phyloP scores from a whole-genome alignment of 2,113 vertebrate genomes.

The Gobius niger region DNA sequence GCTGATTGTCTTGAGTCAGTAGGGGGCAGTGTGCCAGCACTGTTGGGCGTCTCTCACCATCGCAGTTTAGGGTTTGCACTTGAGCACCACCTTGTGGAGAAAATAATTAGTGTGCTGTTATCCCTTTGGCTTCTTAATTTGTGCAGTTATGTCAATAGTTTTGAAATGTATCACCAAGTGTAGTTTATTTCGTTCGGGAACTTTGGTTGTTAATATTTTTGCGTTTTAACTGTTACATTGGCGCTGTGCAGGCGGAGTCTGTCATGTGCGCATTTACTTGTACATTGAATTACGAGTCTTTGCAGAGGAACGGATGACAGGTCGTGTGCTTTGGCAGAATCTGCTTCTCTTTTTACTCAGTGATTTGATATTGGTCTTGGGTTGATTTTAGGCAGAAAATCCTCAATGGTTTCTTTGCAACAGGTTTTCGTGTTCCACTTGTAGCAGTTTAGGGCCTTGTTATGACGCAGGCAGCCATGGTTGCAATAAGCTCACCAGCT shows the following conservation, averaged over 20 bases:
- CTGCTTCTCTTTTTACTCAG: neutral
- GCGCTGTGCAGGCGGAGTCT: neutral
- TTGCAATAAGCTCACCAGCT: neutral
- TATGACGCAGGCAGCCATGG: neutral
- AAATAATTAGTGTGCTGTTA: constrained; percentile 4
- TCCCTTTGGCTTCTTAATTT: constrained; percentile 3
- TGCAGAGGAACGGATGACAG: neutral
- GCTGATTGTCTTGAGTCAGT: constrained; percentile 45
- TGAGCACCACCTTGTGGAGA: constrained; percentile 61
- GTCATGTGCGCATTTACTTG: constrained; percentile 39
- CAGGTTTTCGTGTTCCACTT: neutral
- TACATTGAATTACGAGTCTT: constrained; percentile 24
- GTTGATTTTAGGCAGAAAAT: neutral
- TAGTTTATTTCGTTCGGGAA: neutral
- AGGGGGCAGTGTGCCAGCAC: constrained; percentile 69
- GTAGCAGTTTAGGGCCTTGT: neutral
- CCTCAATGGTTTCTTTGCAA: neutral
- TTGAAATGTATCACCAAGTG: neutral
- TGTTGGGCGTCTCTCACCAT: constrained; percentile 9
- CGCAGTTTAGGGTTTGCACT: constrained; percentile 38
- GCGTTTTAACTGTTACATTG: constrained; percentile 49
- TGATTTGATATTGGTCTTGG: constrained; percentile 2
- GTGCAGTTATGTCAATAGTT: neutral
- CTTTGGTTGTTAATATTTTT: constrained; percentile 10
- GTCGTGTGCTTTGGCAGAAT: constrained; percentile 12